Base-by-base conservation (phyloP, 2,113 vertebrate genomes). In the Oophaga pumilio region DNA sequence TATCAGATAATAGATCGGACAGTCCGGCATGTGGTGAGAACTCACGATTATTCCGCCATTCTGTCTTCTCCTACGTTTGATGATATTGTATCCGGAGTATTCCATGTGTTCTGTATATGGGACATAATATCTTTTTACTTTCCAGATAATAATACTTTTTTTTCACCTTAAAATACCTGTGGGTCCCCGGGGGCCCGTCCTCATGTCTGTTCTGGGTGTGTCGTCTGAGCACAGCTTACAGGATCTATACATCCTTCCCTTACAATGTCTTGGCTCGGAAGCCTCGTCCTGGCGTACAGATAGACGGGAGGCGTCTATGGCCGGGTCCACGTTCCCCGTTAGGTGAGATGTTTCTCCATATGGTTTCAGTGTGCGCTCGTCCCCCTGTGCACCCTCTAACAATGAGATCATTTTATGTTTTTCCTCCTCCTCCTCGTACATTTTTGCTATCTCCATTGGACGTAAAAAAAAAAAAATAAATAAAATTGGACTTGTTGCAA, bases 261-360 rank as follows among this genome's bases (percentile, higher is more conserved):
- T 66, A 49, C 79, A 49, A 22, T n/a, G 18, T 50, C 80, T 68
- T n/a, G 33, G 80, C 80, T 82, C 18, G 1, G 43, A 52, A 62
- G 50, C 53, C 79, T 64, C 17, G 1, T 64, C 14, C 24, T 66
- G 60, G 81, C 43, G n/a, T 17, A 83, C 81, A 69, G 78, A 79
- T 79, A 81, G 78, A 60, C 81, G 49, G 33, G 59, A 66, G 60
- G 80, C 64, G 80, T 62, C 80, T 68, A 53, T 14, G 79, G 56
- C n/a, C 20, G 20, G 33, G 49, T 22, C 20, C 4, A 66, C 53
- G 11, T 49, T 69, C 62, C 64, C 64, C 1, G 28, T 43, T 76
- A 85, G 84, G 56, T 33, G 84, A 85, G 71, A 64, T 60, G 73
- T 85, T 56, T 60, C 71, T 76, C 56, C 84, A 73, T 85, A 74